These are phyloP conservation scores for Cardinalis cardinalis DNA, from an alignment of 2,113 vertebrate genomes.

Conservation along the genomic window DNA sequence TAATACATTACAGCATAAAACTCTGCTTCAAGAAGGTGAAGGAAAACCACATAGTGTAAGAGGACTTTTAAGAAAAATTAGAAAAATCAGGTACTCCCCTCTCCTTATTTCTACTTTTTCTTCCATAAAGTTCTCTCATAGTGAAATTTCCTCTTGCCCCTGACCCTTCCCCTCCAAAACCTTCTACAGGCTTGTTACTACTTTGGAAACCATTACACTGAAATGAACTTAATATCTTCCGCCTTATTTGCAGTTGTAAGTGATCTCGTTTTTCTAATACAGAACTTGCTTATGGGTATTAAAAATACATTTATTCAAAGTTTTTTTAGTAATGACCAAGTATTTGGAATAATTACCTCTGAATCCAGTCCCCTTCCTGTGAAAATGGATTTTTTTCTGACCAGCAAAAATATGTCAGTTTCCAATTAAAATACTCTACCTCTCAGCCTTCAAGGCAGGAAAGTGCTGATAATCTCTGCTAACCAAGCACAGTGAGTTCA, in stretches of 20 bases:
- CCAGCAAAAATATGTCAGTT: not conserved
- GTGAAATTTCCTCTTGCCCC: not conserved
- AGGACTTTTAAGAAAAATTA: not conserved
- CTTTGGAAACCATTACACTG: not conserved
- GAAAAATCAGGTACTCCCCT: rapidly evolving
- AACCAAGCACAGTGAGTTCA: not conserved
- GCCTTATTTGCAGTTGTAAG: not conserved
- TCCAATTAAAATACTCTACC: not conserved
- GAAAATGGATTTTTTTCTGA: not conserved
- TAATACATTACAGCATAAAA: not conserved
- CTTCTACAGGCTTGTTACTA: not conserved
- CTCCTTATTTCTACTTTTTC: not conserved
- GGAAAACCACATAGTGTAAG: rapidly evolving
- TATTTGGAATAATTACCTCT: not conserved
- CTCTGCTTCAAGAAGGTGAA: not conserved
- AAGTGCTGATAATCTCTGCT: not conserved
- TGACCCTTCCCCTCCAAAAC: not conserved
- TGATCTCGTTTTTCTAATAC: not conserved
- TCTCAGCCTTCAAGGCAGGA: not conserved
- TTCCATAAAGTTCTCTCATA: not conserved
- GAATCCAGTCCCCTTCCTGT: not conserved
- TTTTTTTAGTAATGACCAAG: not conserved
- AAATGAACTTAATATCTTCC: not conserved
- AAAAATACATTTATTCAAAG: not conserved
- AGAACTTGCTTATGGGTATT: not conserved